Evolutionary conservation across 1,140 invertebrate genomes (phyloP), one percentile per base, ranked within the genome.

Genomic region (Hycleus phaleratus): DNA sequence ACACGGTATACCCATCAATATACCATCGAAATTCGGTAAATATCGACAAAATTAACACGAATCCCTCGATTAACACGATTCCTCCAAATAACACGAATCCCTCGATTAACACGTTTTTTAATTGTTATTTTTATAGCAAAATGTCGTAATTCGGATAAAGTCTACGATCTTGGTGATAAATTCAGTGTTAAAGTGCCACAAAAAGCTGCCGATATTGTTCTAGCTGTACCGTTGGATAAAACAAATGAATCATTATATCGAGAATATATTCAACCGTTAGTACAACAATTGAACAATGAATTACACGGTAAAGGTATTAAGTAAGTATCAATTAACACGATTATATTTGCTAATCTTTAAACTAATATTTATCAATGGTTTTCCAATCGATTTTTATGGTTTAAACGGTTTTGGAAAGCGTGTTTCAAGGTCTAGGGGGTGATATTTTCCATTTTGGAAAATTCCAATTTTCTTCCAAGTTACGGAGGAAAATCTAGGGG

Each of bases 161-260:
- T 77, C 11, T 65, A 79, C 12, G 66, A 78, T 0, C 49, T 82
- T 10, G 82, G 80, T 4, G 80, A 85, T 26, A 74, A 71, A 18
- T 86, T 86, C 67, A 81, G 79, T 43, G 75, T 88, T 0, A 85
- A 85, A 65, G 68, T 81, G 25, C 86, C 86, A 1, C 78, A 77
- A 43, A 87, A 85, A 54, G 76, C 86, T 60, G 88, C 86, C 6
- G 88, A 91, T 64, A 76, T 90, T 57, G 72, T 91, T 4, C 74
- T 90, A 38, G 76, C 85, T 4, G 77, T 90, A n/a, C 87, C 90
- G 73, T 83, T 72, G 66, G 70, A 67, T 42, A 81, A 80, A 74
- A 51, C 43, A 4, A 80, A 77, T 39, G 69, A 74, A 61, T 67
- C 73, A 50, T 69, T 74, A 46, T 81, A 77, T 74, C 79, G 79